phyloP scores from a whole-genome alignment of 2,888 invertebrate species.

The Beris chalybata region DNA sequence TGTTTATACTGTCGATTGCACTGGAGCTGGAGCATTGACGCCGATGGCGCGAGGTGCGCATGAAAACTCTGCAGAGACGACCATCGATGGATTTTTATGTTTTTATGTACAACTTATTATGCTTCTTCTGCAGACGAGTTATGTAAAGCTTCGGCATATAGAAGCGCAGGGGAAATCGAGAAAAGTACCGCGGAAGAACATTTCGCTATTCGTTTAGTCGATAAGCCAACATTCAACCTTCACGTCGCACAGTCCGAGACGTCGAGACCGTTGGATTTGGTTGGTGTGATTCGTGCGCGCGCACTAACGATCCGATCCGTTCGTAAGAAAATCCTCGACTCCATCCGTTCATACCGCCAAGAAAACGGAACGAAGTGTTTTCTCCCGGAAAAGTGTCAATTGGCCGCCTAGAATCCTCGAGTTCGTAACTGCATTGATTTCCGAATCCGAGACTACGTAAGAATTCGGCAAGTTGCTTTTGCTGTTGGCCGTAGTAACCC shows the following conservation, averaged over 20 bases:
- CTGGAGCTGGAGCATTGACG: not conserved
- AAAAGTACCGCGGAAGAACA: constrained; percentile 7
- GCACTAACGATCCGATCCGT: constrained; percentile 18
- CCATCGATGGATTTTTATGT: not conserved
- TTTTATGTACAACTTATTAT: constrained; percentile 10
- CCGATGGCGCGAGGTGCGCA: constrained; percentile 20
- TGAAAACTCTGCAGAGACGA: constrained; percentile 15
- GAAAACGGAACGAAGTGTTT: constrained; percentile 7
- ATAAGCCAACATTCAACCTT: constrained; percentile 22
- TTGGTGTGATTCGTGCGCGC: not conserved
- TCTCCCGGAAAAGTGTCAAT: constrained; percentile 11
- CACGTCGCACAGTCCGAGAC: constrained; percentile 9
- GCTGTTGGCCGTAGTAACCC: not conserved
- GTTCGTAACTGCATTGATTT: too few species aligned
- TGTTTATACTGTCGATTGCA: constrained; percentile 12
- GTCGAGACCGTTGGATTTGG: not conserved
- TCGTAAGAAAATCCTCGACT: constrained; percentile 17
- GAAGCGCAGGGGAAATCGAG: constrained; percentile 16
- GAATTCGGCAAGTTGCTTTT: constrained; percentile 8
- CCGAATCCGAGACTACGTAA: constrained; percentile 1
- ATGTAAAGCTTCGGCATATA: not conserved
- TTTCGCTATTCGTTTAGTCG: constrained; percentile 22
- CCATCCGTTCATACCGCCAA: constrained; percentile 2
- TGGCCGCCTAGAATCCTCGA: not conserved
- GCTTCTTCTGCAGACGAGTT: constrained; percentile 21